Base-by-base conservation (phyloP, 2,113 vertebrate genomes). In the Agapornis roseicollis region DNA sequence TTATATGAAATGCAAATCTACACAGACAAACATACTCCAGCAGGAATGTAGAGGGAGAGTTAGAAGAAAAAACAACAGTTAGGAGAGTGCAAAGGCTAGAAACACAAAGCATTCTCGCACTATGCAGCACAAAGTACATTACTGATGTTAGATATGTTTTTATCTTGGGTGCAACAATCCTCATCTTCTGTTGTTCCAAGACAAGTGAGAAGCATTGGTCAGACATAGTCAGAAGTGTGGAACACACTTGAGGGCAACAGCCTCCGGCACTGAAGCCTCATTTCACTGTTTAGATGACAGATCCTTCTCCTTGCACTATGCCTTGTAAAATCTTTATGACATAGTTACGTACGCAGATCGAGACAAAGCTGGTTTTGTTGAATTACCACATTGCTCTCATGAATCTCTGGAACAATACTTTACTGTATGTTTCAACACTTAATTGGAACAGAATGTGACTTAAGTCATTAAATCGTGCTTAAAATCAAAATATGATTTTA, bases 321-420 rank as follows among this genome's bases (percentile, higher is more conserved):
- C 65, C 78, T 70, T 56, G 52, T 49, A 53, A 96, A 80, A 63
- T 78, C 66, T 64, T 61, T 52, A 79, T 31, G 64, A 68, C 72
- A n/a, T 31, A 22, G 65, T 73, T 37, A 35, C 4, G 1, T 8
- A 37, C 39, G n/a, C 31, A 84, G 25, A 89, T 3, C 6, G 53
- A 92, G 81, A 96, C 93, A 96, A 86, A 94, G 85, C 82, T 46
- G 41, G 53, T 64, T 91, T 73, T 96, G 93, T 90, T 88, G 50
- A 29, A 63, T 84, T 88, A 78, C 85, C 88, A 79, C 44, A 24
- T 3, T n/a, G 61, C 35, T 90, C 63, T 92, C 66, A 55, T 25
- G 39, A 93, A 87, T 65, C 55, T 80, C 61, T 50, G 81, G 44
- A 93, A 96, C 95, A 96, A 90, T 80, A 49, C 29, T 35, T 91